Conservation (phyloP, 2,888 invertebrate species). For the Gortyna flavago region DNA sequence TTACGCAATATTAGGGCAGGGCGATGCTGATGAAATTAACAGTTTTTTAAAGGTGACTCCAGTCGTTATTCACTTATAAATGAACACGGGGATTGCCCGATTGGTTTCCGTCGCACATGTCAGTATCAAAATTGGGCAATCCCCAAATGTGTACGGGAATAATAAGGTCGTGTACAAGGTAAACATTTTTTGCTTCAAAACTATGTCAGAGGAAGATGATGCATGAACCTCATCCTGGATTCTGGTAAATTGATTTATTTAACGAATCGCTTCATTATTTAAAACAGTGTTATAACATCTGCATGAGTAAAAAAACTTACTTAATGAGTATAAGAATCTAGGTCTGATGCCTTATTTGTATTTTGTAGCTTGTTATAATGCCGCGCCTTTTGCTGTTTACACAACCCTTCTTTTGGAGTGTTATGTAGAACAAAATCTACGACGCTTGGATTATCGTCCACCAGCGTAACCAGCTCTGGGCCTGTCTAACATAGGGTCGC, state of each 20-base stretch:
- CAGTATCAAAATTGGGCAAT: neutral
- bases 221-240: neutral
- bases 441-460: neutral
- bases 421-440: neutral
- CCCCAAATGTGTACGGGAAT: slow-evolving; percentile 5
- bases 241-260: neutral
- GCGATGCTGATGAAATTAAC: neutral
- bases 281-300: slow-evolving; percentile 23
- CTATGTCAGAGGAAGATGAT: neutral
- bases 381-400: slow-evolving; percentile 6
- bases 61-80: neutral
- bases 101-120: neutral
- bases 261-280: neutral
- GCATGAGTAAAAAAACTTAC: slow-evolving; percentile 2
- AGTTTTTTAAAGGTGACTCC: neutral
- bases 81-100: neutral
- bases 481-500: too few species aligned
- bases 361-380: slow-evolving; percentile 19
- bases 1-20: neutral
- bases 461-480: neutral
- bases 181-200: neutral
- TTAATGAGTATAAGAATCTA: slow-evolving; percentile 28
- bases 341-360: slow-evolving; percentile 43
- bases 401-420: slow-evolving; percentile 1
- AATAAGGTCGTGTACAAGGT: too few species aligned